Base-by-base conservation (phyloP, 2,113 vertebrate species). In the Synchiropus splendidus region DNA sequence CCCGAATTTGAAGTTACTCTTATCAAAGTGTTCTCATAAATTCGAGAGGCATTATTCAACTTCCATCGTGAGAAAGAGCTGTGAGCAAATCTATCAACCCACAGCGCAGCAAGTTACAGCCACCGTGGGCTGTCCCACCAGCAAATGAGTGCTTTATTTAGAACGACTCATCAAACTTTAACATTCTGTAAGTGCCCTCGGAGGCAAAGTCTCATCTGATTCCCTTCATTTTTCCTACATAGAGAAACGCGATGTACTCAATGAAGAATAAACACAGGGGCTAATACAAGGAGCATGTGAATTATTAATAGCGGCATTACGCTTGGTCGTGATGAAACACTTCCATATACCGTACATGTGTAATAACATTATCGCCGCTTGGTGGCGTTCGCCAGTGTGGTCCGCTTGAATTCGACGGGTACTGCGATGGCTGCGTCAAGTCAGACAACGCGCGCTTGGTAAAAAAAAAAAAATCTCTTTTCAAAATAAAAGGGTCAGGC, bases 131-230 rank as follows among this genome's bases (percentile, higher is more conserved):
- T 55, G 38, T 50, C 32, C 32, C n/a, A 55, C 44, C 42, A 43
- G 53, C 54, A 57, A 38, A 39, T 45, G 18, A 51, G 64, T 45
- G 41, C 52, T 54, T 70, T 72, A 70, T 76, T 70, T 72, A 78
- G 58, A 30, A 35, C 21, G 31, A 31, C 58, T 75, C 61, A 63
- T 77, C 39, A 81, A 77, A 65, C 11, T 64, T 67, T 67, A 67
- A 77, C 9, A 31, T 39, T 27, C 51, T 58, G 36, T 64, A 64
- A 18, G 48, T 51, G 45, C 38, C 65, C 51, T 54, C 10, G 32
- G 33, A 48, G 54, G 37, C 48, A 52, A 31, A 43, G 41, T 39
- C 49, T 39, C 44, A 31, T 65, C 16, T 41, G 40, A 39, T 45
- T 50, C 16, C 30, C 14, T 37, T 12, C 3, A 9, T 39, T 11